Percentiles rank a stretch among this genome's conserved stretches.
Evolutionary conservation across 2,113 vertebrate genomes (phyloP).

Genomic region (Oreocharis arfaki): DNA sequence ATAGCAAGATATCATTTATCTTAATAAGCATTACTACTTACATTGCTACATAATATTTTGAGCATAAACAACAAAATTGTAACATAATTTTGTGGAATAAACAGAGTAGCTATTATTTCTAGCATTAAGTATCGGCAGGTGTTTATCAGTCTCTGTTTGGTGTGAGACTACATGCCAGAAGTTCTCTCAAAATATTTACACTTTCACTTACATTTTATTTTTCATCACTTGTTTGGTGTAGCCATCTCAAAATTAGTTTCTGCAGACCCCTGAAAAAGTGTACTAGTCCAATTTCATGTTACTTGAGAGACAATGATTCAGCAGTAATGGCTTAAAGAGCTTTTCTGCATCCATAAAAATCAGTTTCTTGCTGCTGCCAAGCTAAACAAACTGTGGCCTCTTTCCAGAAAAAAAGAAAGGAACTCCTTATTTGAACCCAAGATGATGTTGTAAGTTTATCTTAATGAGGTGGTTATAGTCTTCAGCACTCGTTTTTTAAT

Average conservation of each 20-base stretch:
- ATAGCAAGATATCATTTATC: not conserved
- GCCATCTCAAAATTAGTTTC: not conserved
- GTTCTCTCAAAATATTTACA: not conserved
- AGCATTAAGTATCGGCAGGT: not conserved
- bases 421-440: slow-evolving; percentile 38
- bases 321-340: slow-evolving; percentile 6
- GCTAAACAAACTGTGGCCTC: slow-evolving; percentile 45
- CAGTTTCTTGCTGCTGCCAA: not conserved
- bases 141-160: not conserved
- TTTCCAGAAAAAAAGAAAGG: slow-evolving; percentile 36
- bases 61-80: not conserved
- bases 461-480: slow-evolving; percentile 42
- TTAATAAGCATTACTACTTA: not conserved
- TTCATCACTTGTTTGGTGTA: not conserved
- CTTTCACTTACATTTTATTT: not conserved
- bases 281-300: not conserved
- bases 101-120: not conserved
- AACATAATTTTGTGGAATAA: not conserved
- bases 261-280: not conserved
- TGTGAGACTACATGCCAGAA: not conserved
- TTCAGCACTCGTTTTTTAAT: slow-evolving; percentile 30
- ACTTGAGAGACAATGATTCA: slow-evolving; percentile 5
- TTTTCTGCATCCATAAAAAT: not conserved
- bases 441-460: slow-evolving; percentile 43
- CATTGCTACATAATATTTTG: not conserved